phyloP scores from a whole-genome alignment of 2,888 invertebrate species.

The Coenonympha glycerion region DNA sequence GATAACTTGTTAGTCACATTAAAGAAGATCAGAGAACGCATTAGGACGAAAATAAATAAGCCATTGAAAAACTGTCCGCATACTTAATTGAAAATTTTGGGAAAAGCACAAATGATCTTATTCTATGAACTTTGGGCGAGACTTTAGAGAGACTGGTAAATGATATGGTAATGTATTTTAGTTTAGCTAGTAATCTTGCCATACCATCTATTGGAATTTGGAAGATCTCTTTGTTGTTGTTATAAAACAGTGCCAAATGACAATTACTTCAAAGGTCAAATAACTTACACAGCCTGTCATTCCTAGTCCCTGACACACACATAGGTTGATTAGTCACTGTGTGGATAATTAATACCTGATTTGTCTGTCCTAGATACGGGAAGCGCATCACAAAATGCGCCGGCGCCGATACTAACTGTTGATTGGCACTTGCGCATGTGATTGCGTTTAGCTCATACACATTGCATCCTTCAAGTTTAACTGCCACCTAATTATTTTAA shows the following conservation, averaged over 20 bases:
- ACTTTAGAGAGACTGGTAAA: too few species aligned
- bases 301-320: slow-evolving; percentile 36
- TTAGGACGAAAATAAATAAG: neutral
- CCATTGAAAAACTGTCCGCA: too few species aligned
- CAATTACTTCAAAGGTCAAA: too few species aligned
- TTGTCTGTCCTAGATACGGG: slow-evolving; percentile 68
- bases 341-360: slow-evolving; percentile 68
- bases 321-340: slow-evolving; percentile 54
- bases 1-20: neutral
- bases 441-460: slow-evolving; percentile 27
- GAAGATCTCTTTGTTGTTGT: too few species aligned
- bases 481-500: slow-evolving; percentile 7
- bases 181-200: too few species aligned
- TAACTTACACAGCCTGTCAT: slow-evolving; percentile 18
- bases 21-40: too few species aligned
- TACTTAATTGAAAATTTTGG: too few species aligned
- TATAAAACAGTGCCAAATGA: too few species aligned
- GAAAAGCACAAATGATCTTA: too few species aligned
- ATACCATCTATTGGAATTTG: too few species aligned
- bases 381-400: slow-evolving; percentile 61
- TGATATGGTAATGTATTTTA: too few species aligned
- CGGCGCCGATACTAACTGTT: slow-evolving; percentile 72
- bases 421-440: slow-evolving; percentile 56
- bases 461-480: slow-evolving; percentile 19
- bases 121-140: too few species aligned